Base-by-base conservation (phyloP, 2,888 invertebrate genomes). In the Drosophila trichaetosa region DNA sequence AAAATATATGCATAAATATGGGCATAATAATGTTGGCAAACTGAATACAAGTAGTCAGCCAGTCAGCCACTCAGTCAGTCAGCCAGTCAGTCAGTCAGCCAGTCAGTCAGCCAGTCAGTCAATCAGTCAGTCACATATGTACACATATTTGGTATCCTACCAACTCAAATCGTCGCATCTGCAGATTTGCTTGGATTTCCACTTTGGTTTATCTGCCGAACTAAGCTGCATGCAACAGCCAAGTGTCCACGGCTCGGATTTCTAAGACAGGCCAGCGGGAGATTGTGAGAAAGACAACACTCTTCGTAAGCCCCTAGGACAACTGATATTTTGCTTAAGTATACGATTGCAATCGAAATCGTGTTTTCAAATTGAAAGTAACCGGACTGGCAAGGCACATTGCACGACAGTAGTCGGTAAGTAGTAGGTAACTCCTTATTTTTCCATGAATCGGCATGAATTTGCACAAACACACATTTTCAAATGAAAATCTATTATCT, bases 311-410 rank as follows among this genome's bases (percentile, higher is more conserved):
- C 69, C 74, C 46, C 46, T 54, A 36, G 56, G 81, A 78, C 69
- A 78, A 66, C 58, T 78, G 88, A 87, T 83, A 73, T 56, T 70
- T 38, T 59, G 42, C 52, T 42, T 24, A 58, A 78, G 76, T 80
- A 61, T 85, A 66, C 65, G 65, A 80, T 87, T 80, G 78, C 80
- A 76, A 69, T 56, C 38, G 77, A 49, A 72, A 61, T 80, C 61
- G 66, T 38, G 57, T 77, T 49, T 68, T 61, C 53, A 67, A 75
- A 62, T 61, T 53, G 69, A 83, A 80, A 75, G 69, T 79, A 57
- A 54, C 48, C 36, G 64, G 56, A 46, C 62, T 29, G 62, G 57
- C 34, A 65, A 63, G 60, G 16, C 34, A 53, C 33, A 53, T 34
- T 18, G 24, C 36, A 54, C 18, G 46, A 46, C 16, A 46, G 46